Percentiles rank a stretch among this genome's conserved stretches.
Conservation (phyloP, 92 coral and sea anemone species). For the Paramuricea clavata region DNA sequence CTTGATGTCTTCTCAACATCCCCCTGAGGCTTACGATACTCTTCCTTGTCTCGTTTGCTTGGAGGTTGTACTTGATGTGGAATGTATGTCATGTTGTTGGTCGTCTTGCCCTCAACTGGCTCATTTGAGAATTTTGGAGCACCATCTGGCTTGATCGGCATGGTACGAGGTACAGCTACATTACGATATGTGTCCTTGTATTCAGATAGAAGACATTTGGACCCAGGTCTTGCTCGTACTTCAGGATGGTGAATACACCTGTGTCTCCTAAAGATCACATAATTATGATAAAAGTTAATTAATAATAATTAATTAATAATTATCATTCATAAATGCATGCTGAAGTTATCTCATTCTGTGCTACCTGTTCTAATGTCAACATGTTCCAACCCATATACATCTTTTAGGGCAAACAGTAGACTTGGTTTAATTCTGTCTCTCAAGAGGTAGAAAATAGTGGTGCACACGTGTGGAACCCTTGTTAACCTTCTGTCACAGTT, state of each 20-base stretch:
- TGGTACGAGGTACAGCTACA: conserved; percentile 76
- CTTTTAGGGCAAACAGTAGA: too few relatives aligned
- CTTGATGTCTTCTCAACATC: conserved; percentile 86
- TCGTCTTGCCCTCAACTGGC: conserved; percentile 88
- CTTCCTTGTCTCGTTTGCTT: conserved; percentile 80
- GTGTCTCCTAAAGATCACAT: conserved; percentile 89
- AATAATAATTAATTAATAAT: too few relatives aligned
- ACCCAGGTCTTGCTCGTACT: conserved; percentile 71
- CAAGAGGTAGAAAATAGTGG: too few relatives aligned
- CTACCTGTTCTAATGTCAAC: too few relatives aligned
- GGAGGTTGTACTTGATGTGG: conserved; percentile 86
- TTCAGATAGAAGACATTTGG: conserved; percentile 91
- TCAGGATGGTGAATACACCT: conserved; percentile 96
- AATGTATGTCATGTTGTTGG: conserved; percentile 81
- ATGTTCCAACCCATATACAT: too few relatives aligned
- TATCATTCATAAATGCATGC: too few relatives aligned
- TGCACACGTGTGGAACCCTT: too few relatives aligned
- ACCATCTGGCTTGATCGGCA: conserved; percentile 92
- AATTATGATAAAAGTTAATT: background rate
- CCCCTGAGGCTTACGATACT: conserved; percentile 84
- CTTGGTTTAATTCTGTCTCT: too few relatives aligned
- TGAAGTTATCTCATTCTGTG: too few relatives aligned
- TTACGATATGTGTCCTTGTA: conserved; percentile 92
- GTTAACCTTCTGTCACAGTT: too few relatives aligned
- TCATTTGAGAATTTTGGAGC: conserved; percentile 82